A percentile compares a stretch with the other conserved stretches of the same genome.
phyloP scores from a whole-genome alignment of 2,888 invertebrate species.

The Cephus runcator region DNA sequence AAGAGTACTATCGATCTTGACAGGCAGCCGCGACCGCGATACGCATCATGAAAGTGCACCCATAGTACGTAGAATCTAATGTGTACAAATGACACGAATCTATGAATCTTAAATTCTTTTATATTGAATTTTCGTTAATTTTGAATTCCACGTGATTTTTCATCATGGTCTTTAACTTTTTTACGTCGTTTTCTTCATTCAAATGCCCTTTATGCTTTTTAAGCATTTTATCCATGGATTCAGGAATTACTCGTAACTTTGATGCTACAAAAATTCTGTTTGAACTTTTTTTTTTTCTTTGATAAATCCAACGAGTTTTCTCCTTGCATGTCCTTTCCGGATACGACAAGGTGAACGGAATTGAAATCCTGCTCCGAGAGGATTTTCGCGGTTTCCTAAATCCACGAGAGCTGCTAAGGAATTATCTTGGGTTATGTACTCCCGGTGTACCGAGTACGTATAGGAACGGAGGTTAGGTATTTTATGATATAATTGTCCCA shows the following conservation, averaged over 20 bases:
- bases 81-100: neutral
- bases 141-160: no score
- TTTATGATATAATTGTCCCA: no score
- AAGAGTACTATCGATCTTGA: slow-evolving; percentile 11
- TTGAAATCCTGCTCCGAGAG: no score
- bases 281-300: neutral
- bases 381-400: no score
- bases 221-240: neutral
- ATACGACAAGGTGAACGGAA: no score
- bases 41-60: neutral
- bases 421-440: no score
- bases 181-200: neutral
- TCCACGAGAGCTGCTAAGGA: no score
- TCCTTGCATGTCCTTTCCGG: no score
- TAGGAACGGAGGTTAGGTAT: no score
- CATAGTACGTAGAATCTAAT: neutral
- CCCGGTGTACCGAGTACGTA: no score
- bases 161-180: neutral
- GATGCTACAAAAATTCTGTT: neutral
- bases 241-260: neutral
- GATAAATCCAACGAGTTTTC: neutral
- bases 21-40: neutral
- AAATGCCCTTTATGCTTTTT: neutral
- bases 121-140: no score
- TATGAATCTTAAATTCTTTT: neutral